Evolutionary conservation across 1,140 invertebrate genomes (phyloP).

Genomic region (Drosophila busckii): DNA sequence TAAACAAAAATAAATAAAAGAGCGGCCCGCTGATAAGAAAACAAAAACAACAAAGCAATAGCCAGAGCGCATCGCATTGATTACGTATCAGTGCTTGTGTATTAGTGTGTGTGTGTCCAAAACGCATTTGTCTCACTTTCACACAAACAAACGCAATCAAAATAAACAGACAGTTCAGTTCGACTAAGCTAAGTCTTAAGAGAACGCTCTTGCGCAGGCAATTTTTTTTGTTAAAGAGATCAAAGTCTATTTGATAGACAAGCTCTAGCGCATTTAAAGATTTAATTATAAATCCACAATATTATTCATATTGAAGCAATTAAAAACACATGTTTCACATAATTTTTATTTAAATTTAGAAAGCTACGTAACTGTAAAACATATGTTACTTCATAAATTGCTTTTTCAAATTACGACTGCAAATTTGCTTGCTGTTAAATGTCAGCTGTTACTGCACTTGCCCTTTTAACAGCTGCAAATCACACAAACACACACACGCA

Average conservation of each 20-base stretch:
- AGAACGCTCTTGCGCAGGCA: too few relatives aligned
- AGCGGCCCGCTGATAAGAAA: too few relatives aligned
- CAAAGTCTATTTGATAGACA: too few relatives aligned
- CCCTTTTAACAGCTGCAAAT: conserved; percentile 17
- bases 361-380: conserved; percentile 35
- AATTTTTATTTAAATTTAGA: too few relatives aligned
- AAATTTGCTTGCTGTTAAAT: conserved; percentile 52
- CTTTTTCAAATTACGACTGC: conserved; percentile 38
- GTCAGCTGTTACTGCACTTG: conserved; percentile 46
- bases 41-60: conserved; percentile 13
- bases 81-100: neutral
- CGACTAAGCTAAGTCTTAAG: conserved; percentile 28
- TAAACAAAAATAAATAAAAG: too few relatives aligned
- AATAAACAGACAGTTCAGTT: conserved; percentile 42
- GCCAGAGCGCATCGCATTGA: conserved; percentile 11
- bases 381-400: conserved; percentile 38
- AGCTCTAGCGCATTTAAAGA: too few relatives aligned
- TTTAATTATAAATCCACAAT: too few relatives aligned
- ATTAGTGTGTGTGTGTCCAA: conserved; percentile 13
- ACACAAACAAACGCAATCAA: conserved; percentile 56
- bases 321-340: neutral
- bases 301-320: neutral
- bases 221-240: too few relatives aligned
- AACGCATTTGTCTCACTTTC: conserved; percentile 63
- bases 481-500: conserved; percentile 5